A percentile compares a stretch with the other conserved stretches of the same genome.
Conservation (phyloP, 2,888 invertebrate species). For the Lasioglossum oenotherae region DNA sequence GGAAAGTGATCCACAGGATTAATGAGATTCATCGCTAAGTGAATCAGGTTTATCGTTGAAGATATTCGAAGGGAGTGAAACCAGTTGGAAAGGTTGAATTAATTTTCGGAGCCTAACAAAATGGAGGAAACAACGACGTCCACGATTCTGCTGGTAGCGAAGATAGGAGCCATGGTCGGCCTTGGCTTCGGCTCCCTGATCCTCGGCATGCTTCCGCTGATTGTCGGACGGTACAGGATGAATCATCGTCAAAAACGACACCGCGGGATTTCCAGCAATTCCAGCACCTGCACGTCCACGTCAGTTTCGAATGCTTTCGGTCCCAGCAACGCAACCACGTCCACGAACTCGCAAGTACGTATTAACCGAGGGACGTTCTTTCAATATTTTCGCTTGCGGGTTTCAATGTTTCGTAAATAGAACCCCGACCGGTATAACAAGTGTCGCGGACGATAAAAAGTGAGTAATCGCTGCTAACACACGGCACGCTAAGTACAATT, state of each 20-base stretch:
- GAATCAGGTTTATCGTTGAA: neutral
- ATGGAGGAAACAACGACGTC: constrained; percentile 68
- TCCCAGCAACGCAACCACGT: constrained; percentile 56
- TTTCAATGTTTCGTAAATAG: neutral
- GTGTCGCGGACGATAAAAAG: neutral
- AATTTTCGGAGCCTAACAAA: neutral
- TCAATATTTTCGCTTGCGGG: neutral
- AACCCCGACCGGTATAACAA: neutral
- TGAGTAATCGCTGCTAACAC: neutral
- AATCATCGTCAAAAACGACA: constrained; percentile 68
- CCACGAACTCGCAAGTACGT: constrained; percentile 72
- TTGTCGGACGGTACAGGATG: constrained; percentile 81
- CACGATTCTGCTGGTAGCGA: constrained; percentile 84
- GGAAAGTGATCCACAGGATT: neutral
- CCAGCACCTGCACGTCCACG: constrained; percentile 75
- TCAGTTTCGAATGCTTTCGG: constrained; percentile 72
- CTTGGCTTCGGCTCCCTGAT: constrained; percentile 87
- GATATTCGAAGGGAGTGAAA: neutral
- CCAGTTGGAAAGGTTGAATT: neutral
- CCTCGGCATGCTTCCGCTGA: constrained; percentile 87
- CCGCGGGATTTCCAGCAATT: constrained; percentile 75
- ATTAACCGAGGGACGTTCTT: neutral
- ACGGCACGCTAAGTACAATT: neutral
- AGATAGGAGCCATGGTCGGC: constrained; percentile 87
- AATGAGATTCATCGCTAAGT: neutral